These are phyloP conservation scores for Xyliphius kryptos DNA, from an alignment of 2,113 vertebrate species.

Conservation along the genomic window DNA sequence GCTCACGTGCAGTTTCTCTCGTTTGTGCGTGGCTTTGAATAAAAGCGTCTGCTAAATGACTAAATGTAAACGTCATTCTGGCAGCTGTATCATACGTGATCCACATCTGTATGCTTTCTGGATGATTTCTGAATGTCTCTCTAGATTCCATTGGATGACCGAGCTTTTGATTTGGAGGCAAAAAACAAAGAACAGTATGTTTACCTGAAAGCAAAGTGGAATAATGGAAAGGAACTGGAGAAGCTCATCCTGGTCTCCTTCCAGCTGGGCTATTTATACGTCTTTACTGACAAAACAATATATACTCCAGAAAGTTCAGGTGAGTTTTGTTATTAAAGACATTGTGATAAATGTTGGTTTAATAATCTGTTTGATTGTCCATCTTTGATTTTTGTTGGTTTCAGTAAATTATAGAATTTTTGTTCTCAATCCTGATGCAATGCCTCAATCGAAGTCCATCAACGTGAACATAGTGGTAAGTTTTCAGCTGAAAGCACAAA, in stretches of 20 bases:
- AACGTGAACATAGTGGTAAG: slow-evolving; percentile 56
- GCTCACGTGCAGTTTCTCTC: no score
- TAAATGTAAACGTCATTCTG: no score
- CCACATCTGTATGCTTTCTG: not conserved
- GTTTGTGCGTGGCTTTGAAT: no score
- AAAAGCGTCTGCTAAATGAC: no score
- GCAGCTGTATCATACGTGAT: not conserved
- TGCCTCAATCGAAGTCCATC: slow-evolving; percentile 46
- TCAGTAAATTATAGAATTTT: slow-evolving; percentile 63
- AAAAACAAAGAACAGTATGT: slow-evolving; percentile 49
- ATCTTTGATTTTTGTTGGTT: slow-evolving; percentile 7
- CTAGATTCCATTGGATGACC: slow-evolving; percentile 42
- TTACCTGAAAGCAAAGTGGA: slow-evolving; percentile 52
- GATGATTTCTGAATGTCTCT: not conserved
- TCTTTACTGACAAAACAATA: slow-evolving; percentile 63
- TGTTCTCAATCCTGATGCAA: slow-evolving; percentile 50
- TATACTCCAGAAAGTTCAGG: slow-evolving; percentile 57
- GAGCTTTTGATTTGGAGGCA: slow-evolving; percentile 44
- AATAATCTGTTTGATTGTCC: not conserved
- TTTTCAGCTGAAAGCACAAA: not conserved
- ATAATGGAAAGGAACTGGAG: slow-evolving; percentile 42
- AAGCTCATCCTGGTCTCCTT: slow-evolving; percentile 58
- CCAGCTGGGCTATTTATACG: slow-evolving; percentile 61
- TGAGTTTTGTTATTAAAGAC: slow-evolving; percentile 23
- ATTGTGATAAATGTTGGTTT: not conserved